A percentile compares a stretch with the other conserved stretches of the same genome.
These are phyloP conservation scores for Callimorpha dominula DNA, from an alignment of 2,888 invertebrate species.

Conservation along the genomic window DNA sequence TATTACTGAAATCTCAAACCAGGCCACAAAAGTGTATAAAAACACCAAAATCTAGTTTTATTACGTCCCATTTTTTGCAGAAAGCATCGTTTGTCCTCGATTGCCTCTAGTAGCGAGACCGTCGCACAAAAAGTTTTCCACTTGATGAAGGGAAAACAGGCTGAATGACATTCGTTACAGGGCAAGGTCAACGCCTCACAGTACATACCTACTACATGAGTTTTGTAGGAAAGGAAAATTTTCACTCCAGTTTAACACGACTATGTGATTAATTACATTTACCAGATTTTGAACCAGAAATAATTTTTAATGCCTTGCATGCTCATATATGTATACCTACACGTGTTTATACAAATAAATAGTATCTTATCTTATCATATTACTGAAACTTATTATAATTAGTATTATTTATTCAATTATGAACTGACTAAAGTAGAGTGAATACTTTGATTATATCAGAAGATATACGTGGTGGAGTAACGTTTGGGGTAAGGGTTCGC, in stretches of 20 bases:
- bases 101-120: slow-evolving; percentile 13
- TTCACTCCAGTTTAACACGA: neutral
- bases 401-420: neutral
- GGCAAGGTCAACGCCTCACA: slow-evolving; percentile 5
- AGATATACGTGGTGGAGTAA: neutral
- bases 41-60: slow-evolving; percentile 12
- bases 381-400: too few species aligned
- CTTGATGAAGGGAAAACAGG: slow-evolving; percentile 24
- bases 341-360: too few species aligned
- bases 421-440: neutral
- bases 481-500: too few species aligned
- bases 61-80: slow-evolving; percentile 14
- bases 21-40: neutral
- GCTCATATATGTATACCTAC: too few species aligned
- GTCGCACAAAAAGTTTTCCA: slow-evolving; percentile 22
- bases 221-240: neutral
- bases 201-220: neutral
- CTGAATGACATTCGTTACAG: slow-evolving; percentile 30
- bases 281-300: too few species aligned
- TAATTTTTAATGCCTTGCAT: too few species aligned
- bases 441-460: neutral
- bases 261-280: neutral
- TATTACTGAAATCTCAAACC: too few species aligned
- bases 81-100: slow-evolving; percentile 15
- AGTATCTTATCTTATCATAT: too few species aligned